These are phyloP conservation scores for Gadus chalcogrammus DNA, from an alignment of 2,113 vertebrate genomes.

Conservation along the genomic window DNA sequence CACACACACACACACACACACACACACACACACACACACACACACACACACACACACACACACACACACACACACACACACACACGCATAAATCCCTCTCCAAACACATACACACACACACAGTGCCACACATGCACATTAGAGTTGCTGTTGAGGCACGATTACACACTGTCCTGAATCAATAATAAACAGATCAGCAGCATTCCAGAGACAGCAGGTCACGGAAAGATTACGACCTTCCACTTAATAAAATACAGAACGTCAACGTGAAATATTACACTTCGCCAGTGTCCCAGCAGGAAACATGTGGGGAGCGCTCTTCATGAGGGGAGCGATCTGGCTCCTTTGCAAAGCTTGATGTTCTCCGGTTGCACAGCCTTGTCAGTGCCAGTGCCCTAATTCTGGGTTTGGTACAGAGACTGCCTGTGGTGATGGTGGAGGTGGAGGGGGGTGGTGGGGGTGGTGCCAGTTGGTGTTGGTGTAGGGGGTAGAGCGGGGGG, in stretches of 20 bases:
- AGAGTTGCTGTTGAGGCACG: not conserved
- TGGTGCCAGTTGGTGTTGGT: too few relatives aligned
- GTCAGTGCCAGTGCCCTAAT: conserved; percentile 54
- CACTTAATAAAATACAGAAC: conserved; percentile 29
- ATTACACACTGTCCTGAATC: conserved; percentile 40
- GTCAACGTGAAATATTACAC: conserved; percentile 24
- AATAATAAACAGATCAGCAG: conserved; percentile 32
- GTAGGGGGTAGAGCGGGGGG: too few relatives aligned
- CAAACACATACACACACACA: not conserved
- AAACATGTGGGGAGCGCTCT: conserved; percentile 20
- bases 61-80: not conserved
- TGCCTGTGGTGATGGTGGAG: conserved; percentile 55
- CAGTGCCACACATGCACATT: not conserved
- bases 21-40: not conserved
- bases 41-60: not conserved
- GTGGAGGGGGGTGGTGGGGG: too few relatives aligned
- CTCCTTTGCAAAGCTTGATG: conserved; percentile 29
- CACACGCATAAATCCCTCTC: not conserved
- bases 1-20: too few relatives aligned
- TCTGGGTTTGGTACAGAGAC: conserved; percentile 58
- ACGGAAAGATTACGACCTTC: conserved; percentile 19
- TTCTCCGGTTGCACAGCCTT: conserved; percentile 34
- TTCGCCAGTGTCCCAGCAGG: conserved; percentile 33
- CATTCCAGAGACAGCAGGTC: conserved; percentile 47
- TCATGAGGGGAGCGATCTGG: conserved; percentile 23